These are phyloP conservation scores for Dryomyza anilis DNA, from an alignment of 2,888 invertebrate genomes.

Conservation along the genomic window DNA sequence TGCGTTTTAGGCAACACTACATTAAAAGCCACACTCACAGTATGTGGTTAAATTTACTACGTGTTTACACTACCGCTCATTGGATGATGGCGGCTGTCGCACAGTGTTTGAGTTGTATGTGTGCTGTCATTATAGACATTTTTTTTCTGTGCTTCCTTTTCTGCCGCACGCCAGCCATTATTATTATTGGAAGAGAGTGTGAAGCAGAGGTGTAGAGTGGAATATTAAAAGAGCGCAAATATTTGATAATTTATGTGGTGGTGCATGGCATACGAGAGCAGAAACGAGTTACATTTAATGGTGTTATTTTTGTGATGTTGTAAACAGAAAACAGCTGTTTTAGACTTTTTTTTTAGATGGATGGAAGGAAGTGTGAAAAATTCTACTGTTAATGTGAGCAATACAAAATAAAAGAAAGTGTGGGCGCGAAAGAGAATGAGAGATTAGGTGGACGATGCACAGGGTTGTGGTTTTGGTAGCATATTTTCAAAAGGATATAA, in stretches of 20 bases:
- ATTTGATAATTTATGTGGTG: background rate
- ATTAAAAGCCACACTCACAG: background rate
- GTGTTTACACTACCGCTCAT: conserved; percentile 35
- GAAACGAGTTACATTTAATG: background rate
- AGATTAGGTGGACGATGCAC: background rate
- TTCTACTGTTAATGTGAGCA: background rate
- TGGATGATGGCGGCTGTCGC: conserved; percentile 46
- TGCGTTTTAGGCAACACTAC: background rate
- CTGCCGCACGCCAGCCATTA: conserved; percentile 48
- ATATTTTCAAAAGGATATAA: too few relatives aligned
- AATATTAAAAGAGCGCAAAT: background rate
- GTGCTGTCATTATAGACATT: conserved; percentile 49
- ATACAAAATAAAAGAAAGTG: background rate
- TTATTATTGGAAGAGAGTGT: conserved; percentile 46
- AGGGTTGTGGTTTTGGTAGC: background rate
- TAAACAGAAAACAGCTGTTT: conserved; percentile 51
- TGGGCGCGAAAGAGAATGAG: background rate
- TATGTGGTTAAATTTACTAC: conserved; percentile 24
- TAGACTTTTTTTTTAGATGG: background rate
- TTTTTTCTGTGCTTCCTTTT: conserved; percentile 28
- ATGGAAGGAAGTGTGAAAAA: background rate
- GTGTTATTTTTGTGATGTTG: conserved; percentile 26
- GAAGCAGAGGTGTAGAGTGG: background rate
- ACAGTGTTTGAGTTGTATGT: conserved; percentile 31
- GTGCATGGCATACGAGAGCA: background rate